These are phyloP conservation scores for Chrysopa pallens DNA, from an alignment of 1,140 invertebrate species.

Conservation along the genomic window DNA sequence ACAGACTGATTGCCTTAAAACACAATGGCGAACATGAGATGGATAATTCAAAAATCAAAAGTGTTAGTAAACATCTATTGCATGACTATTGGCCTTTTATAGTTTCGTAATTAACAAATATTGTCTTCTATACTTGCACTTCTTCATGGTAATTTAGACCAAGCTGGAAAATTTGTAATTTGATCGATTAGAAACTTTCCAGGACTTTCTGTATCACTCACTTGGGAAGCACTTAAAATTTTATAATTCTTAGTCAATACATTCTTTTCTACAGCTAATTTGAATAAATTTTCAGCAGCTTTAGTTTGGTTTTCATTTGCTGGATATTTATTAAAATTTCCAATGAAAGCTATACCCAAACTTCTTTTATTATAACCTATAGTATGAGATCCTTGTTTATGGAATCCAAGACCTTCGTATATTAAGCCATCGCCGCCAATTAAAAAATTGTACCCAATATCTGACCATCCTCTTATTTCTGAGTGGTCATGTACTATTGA, in stretches of 20 bases:
- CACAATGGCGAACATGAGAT: too few species aligned
- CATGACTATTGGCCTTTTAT: too few species aligned
- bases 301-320: conserved; percentile 9
- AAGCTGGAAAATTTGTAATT: conserved; percentile 36
- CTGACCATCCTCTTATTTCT: conserved; percentile 36
- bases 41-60: too few species aligned
- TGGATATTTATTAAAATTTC: conserved; percentile 30
- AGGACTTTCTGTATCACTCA: conserved; percentile 17
- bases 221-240: conserved; percentile 18
- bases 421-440: conserved; percentile 51
- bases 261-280: conserved; percentile 13
- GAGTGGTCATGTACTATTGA: conserved; percentile 55
- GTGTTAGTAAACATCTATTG: too few species aligned
- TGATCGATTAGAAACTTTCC: conserved; percentile 22
- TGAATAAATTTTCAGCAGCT: conserved; percentile 13
- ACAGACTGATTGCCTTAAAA: too few species aligned
- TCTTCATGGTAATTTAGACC: conserved; percentile 2
- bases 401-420: conserved; percentile 45
- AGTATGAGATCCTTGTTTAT: conserved; percentile 31
- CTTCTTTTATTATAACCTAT: conserved; percentile 38
- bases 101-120: too few species aligned
- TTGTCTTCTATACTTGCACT: too few species aligned
- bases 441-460: conserved; percentile 58
- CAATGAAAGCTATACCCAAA: conserved; percentile 50
- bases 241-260: conserved; percentile 17